phyloP scores from a whole-genome alignment of 2,797 vertebrate genomes.

The Acanthornis magna region DNA sequence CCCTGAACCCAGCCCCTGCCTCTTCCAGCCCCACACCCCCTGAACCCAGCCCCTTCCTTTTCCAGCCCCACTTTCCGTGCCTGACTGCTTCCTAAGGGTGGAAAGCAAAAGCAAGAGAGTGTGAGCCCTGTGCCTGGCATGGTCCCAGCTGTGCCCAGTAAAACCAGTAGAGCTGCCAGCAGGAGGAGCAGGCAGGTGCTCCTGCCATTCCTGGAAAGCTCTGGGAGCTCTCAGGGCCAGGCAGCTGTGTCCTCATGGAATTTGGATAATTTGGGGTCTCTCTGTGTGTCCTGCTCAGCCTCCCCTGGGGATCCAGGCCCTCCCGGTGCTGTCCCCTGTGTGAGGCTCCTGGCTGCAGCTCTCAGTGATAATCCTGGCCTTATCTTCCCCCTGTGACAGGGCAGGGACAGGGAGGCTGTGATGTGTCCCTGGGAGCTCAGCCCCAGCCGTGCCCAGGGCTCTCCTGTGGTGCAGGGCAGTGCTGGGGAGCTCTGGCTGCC shows the following conservation, averaged over 20 bases:
- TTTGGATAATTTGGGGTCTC: rapidly evolving
- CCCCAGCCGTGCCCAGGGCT: background rate
- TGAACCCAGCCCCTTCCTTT: background rate
- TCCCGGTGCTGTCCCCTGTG: background rate
- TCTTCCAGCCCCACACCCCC: background rate
- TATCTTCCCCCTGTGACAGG: background rate
- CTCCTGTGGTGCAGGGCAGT: background rate
- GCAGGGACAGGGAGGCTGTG: background rate
- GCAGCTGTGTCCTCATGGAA: rapidly evolving
- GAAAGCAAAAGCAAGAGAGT: background rate
- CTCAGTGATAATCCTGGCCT: background rate
- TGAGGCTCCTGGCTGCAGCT: background rate
- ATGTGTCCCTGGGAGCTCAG: background rate
- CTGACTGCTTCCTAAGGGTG: rapidly evolving
- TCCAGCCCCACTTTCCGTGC: background rate
- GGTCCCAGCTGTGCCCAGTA: background rate
- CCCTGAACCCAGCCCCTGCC: no score
- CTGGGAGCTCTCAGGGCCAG: background rate
- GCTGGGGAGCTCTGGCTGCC: rapidly evolving
- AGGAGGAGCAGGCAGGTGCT: background rate
- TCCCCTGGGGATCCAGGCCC: rapidly evolving
- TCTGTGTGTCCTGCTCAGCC: background rate
- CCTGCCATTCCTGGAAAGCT: background rate
- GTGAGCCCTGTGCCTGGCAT: rapidly evolving
- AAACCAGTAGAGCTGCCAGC: background rate